phyloP scores from a whole-genome alignment of 1,140 invertebrate species.

The Hylyphantes graminicola region DNA sequence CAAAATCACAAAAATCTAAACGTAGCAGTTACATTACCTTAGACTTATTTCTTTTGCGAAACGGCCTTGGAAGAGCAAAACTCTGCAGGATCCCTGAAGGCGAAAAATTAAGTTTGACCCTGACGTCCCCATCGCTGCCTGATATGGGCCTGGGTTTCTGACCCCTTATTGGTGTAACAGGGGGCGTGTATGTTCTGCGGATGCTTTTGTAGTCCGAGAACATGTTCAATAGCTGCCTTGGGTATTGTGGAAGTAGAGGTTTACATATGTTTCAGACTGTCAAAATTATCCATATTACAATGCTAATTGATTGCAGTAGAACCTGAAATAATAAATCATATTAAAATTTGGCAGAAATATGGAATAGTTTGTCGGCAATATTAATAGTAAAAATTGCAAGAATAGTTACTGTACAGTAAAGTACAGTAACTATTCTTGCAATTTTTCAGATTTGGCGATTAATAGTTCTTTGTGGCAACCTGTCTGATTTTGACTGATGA shows the following conservation, averaged over 20 bases:
- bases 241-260: not conserved
- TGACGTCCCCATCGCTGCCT: slow-evolving; percentile 46
- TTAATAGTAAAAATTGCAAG: no score
- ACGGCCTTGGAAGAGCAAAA: slow-evolving; percentile 54
- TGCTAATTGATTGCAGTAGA: no score
- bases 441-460: no score
- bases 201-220: slow-evolving; percentile 56
- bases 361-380: no score
- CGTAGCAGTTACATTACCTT: slow-evolving; percentile 16
- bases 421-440: no score
- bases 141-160: slow-evolving; percentile 37
- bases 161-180: slow-evolving; percentile 47
- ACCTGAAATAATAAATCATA: no score
- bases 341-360: no score
- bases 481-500: no score
- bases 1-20: slow-evolving; percentile 2
- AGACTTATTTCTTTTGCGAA: slow-evolving; percentile 60
- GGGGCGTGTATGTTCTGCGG: slow-evolving; percentile 53
- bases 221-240: not conserved
- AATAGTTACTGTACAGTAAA: no score
- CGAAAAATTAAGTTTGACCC: slow-evolving; percentile 54
- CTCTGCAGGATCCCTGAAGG: slow-evolving; percentile 60
- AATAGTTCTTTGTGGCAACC: no score
- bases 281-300: no score
- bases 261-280: no score